Conservation (phyloP, 2,888 invertebrate species). For the Kuschelorhynchus macadamiae region DNA sequence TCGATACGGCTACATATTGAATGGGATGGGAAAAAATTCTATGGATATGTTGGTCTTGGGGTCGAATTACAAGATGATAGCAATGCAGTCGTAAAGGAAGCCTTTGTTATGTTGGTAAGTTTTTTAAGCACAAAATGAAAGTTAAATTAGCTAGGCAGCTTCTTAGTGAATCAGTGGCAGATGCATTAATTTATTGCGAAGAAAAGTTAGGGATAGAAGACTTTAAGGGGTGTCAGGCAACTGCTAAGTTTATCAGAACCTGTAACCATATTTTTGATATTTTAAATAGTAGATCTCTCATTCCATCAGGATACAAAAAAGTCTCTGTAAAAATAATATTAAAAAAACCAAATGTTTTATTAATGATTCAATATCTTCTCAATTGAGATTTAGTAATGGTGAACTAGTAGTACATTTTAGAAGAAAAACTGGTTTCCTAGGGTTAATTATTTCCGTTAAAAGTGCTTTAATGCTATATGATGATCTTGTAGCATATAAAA, state of each 20-base stretch:
- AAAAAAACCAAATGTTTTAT: slow-evolving; percentile 12
- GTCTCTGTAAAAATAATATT: slow-evolving; percentile 18
- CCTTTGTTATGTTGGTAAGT: slow-evolving; percentile 56
- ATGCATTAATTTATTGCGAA: slow-evolving; percentile 7
- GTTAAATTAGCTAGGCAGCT: too few relatives aligned
- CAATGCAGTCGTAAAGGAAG: slow-evolving; percentile 54
- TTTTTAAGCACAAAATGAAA: slow-evolving; percentile 38
- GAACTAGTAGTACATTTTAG: slow-evolving; percentile 3
- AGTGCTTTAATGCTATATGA: slow-evolving; percentile 7
- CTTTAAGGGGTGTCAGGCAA: slow-evolving; percentile 22
- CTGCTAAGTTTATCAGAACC: slow-evolving; percentile 27
- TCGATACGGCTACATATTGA: slow-evolving; percentile 55
- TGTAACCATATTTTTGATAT: slow-evolving; percentile 29
- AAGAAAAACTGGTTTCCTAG: slow-evolving; percentile 4
- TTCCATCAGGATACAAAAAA: slow-evolving; percentile 14
- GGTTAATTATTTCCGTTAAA: slow-evolving; percentile 6
- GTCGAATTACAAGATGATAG: slow-evolving; percentile 52
- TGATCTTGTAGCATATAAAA: neutral
- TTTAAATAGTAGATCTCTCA: slow-evolving; percentile 27
- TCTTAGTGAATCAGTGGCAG: too few relatives aligned
- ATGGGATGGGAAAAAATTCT: slow-evolving; percentile 58
- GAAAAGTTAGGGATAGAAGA: slow-evolving; percentile 9
- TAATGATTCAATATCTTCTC: slow-evolving; percentile 18
- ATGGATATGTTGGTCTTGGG: slow-evolving; percentile 59
- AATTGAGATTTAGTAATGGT: too few relatives aligned